These are phyloP conservation scores for Drosophila mercatorum DNA, from an alignment of 2,888 invertebrate genomes.

Conservation along the genomic window DNA sequence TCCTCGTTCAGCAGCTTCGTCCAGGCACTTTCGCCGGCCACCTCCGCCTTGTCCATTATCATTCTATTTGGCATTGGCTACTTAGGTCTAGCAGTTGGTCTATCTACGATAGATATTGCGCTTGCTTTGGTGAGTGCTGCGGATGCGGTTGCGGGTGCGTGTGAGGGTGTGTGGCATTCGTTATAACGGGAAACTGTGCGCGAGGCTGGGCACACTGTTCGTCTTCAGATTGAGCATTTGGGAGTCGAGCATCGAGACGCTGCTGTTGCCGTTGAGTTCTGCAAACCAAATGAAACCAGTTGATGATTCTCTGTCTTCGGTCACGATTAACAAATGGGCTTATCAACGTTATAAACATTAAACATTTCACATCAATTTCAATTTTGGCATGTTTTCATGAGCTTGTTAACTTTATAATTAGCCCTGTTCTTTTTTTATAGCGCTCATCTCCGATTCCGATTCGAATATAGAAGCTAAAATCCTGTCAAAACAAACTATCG, in stretches of 20 bases:
- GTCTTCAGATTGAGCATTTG: constrained; percentile 41
- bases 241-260: constrained; percentile 60
- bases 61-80: constrained; percentile 73
- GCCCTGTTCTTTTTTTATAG: constrained; percentile 10
- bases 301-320: constrained; percentile 18
- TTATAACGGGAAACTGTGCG: constrained; percentile 74
- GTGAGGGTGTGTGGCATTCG: constrained; percentile 38
- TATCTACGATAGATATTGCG: neutral
- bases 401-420: constrained; percentile 32
- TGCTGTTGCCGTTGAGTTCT: constrained; percentile 50
- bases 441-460: neutral
- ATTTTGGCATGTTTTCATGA: constrained; percentile 14
- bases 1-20: constrained; percentile 83
- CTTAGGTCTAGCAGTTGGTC: neutral
- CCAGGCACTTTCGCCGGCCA: constrained; percentile 82
- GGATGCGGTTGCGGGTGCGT: constrained; percentile 5
- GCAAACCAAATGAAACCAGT: constrained; percentile 59
- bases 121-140: constrained; percentile 34
- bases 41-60: constrained; percentile 83
- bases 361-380: constrained; percentile 17
- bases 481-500: neutral
- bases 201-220: constrained; percentile 53
- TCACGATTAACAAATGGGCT: constrained; percentile 23
- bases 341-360: constrained; percentile 13
- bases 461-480: neutral